Percentiles rank a stretch among this genome's conserved stretches.
These are phyloP conservation scores for Poeciliopsis occidentalis DNA, from an alignment of 2,113 vertebrate species.

Conservation along the genomic window DNA sequence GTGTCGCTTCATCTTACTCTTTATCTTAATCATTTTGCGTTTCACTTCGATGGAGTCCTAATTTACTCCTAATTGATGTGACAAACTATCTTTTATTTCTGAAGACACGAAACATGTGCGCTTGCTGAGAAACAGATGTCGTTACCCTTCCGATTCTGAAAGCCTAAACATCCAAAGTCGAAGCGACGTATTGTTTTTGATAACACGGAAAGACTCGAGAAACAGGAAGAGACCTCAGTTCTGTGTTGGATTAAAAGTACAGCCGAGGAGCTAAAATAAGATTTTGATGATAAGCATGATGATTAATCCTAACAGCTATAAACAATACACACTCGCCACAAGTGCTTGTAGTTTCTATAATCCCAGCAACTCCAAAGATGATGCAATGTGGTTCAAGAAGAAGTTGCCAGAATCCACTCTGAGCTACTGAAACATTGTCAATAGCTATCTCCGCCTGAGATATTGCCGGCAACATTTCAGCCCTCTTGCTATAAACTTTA, in stretches of 20 bases:
- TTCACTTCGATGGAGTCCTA: conserved; percentile 45
- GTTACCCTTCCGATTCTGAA: conserved; percentile 18
- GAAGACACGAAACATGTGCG: conserved; percentile 57
- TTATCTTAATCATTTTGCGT: conserved; percentile 44
- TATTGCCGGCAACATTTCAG: neutral
- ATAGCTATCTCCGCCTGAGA: neutral
- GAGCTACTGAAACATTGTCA: neutral
- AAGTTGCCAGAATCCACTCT: neutral
- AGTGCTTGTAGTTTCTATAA: neutral
- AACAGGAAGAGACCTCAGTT: neutral
- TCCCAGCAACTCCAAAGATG: neutral
- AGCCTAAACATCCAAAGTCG: conserved; percentile 16
- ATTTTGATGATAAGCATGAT: conserved; percentile 21
- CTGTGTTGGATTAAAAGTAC: neutral
- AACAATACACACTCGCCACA: neutral
- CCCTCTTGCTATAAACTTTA: neutral
- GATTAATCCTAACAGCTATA: conserved; percentile 1
- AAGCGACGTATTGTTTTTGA: conserved; percentile 17
- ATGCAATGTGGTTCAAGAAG: neutral
- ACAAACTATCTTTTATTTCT: conserved; percentile 30
- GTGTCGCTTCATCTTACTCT: conserved; percentile 37
- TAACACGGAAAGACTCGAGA: conserved; percentile 17
- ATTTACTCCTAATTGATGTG: conserved; percentile 51
- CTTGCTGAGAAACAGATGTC: conserved; percentile 57
- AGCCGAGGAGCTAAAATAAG: neutral